phyloP scores from a whole-genome alignment of 2,797 vertebrate species.

The Bufotes viridis region DNA sequence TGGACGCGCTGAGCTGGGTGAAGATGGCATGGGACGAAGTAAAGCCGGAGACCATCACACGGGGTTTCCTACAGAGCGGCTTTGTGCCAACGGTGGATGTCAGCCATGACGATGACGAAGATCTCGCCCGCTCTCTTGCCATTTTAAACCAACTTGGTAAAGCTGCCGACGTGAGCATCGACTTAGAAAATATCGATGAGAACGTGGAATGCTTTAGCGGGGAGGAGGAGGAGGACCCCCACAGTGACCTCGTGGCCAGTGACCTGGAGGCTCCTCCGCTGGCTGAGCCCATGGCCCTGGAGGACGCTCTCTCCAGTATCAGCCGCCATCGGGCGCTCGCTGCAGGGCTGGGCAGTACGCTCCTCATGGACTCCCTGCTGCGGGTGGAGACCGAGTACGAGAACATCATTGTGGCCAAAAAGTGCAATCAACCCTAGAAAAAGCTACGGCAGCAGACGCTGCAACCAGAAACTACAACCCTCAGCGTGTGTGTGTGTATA shows the following conservation, averaged over 20 bases:
- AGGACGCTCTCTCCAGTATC: not conserved
- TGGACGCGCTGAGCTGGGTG: not conserved
- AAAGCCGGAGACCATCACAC: not conserved
- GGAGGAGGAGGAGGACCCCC: not conserved
- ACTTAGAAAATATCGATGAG: constrained; percentile 13
- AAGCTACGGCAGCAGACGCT: not conserved
- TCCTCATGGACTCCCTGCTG: constrained; percentile 4
- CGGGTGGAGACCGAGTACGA: not conserved
- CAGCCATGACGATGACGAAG: not conserved
- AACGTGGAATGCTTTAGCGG: not conserved
- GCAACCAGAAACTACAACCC: not conserved
- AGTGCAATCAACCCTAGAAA: not conserved
- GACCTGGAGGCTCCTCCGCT: not conserved
- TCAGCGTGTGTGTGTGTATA: not conserved
- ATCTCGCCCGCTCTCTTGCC: not conserved
- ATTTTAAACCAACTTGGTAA: not conserved
- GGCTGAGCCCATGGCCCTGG: not conserved
- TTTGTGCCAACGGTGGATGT: not conserved
- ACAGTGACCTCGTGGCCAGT: too few species aligned
- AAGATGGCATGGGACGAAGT: not conserved
- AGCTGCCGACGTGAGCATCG: not conserved
- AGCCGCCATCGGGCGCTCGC: not conserved
- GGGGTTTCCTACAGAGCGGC: not conserved
- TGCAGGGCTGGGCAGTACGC: not conserved
- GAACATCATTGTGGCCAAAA: not conserved